Evolutionary conservation across 2,797 vertebrate species (phyloP), one percentile per base, ranked within the genome.

Genomic region (Trachops cirrhosus): DNA sequence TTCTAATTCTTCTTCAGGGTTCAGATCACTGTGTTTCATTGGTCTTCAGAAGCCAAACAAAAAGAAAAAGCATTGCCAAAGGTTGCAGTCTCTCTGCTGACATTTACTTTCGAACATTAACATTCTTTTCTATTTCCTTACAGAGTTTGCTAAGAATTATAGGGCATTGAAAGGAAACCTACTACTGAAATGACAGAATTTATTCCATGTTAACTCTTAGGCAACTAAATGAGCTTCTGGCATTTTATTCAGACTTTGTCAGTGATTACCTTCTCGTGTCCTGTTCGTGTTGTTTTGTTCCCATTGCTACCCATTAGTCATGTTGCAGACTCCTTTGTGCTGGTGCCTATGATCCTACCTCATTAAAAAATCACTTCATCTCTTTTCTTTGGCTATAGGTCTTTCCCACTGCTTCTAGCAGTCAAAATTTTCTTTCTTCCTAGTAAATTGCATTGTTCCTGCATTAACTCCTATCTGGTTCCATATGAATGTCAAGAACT

Each of bases 11-110:
- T 96, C 71, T 82, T 87, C n/a, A 59, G 59, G 4, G n/a, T 71
- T 88, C 52, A 95, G 15, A 82, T 95, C 34, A 79, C 62, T 77
- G 5, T 68, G 44, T 87, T 93, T 74, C 41, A 83, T 86, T 96
- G 39, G 57, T 89, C 32, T 90, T 92, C 29, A 80, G 79, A 96
- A 96, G n/a, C n/a, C 22, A 93, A 88, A 96, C 16, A 82, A 86
- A 86, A 93, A 74, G n/a, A 73, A 94, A 84, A 67, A 82, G 67
- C 9, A 67, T 85, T 82, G 29, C 41, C 19, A 64, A 95, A 59
- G 37, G 86, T 39, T 94, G 37, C 39, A 73, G 39, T 96, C 19
- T 83, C 22, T 93, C 37, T 94, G 41, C 62, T 78, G 93, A 54
- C 50, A 89, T 89, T 92, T 78, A 21, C 14, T 41, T 95, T 92